Conservation (phyloP, 2,888 invertebrate genomes). For the Agrochola macilenta region DNA sequence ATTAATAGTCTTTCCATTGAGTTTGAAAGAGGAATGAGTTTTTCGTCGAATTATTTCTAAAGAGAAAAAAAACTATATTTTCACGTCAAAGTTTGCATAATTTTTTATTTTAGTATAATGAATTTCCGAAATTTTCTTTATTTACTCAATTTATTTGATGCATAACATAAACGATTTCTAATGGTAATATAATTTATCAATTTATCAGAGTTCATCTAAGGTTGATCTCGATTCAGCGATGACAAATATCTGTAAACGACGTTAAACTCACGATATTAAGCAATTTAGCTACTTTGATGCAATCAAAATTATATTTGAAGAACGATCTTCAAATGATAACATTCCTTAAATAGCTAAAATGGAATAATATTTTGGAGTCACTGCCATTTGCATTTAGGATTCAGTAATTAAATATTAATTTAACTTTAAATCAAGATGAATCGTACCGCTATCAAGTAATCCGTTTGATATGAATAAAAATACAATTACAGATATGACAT, state of each 20-base stretch:
- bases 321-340: conserved; percentile 43
- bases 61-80: background rate
- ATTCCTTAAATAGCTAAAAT: conserved; percentile 43
- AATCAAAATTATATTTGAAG: conserved; percentile 41
- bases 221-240: conserved; percentile 34
- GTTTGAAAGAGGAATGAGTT: background rate
- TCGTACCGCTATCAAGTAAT: conserved; percentile 4
- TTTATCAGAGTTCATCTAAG: conserved; percentile 30
- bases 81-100: background rate
- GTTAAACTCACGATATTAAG: conserved; percentile 37
- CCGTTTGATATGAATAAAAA: conserved; percentile 25
- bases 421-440: conserved; percentile 24
- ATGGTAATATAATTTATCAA: background rate
- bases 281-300: conserved; percentile 48
- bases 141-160: background rate
- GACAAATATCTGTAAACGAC: conserved; percentile 36
- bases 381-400: conserved; percentile 28
- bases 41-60: background rate
- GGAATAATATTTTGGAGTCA: conserved; percentile 31
- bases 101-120: background rate
- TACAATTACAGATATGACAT: conserved; percentile 22
- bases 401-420: conserved; percentile 31
- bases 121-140: background rate
- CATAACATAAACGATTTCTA: background rate
- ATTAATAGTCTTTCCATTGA: background rate